Percentiles rank a stretch among this genome's conserved stretches.
phyloP scores from a whole-genome alignment of 2,888 invertebrate species.

The Drosophila subsilvestris region DNA sequence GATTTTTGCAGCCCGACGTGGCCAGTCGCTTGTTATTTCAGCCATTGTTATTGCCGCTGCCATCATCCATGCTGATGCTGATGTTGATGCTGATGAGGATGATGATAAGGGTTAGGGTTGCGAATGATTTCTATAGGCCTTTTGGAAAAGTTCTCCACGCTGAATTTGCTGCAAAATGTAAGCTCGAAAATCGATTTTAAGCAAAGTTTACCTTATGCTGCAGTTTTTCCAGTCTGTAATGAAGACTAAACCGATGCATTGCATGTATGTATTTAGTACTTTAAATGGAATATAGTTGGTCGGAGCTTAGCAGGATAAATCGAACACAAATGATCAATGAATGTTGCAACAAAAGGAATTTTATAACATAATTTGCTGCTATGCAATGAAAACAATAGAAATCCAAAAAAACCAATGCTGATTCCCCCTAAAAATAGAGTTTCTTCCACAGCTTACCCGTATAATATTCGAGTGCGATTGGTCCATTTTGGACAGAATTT shows the following conservation, averaged over 20 bases:
- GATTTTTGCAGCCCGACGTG: slow-evolving; percentile 60
- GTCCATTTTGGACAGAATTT: too few relatives aligned
- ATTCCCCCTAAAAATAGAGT: too few relatives aligned
- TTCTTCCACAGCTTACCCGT: too few relatives aligned
- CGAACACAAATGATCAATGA: slow-evolving; percentile 4
- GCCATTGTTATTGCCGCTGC: slow-evolving; percentile 35
- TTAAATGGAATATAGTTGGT: slow-evolving; percentile 12
- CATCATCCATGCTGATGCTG: not conserved
- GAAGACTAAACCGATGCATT: slow-evolving; percentile 1
- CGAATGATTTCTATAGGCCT: slow-evolving; percentile 11
- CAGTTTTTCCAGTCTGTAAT: not conserved
- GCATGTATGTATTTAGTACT: slow-evolving; percentile 13
- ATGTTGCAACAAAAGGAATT: not conserved
- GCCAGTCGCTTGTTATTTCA: slow-evolving; percentile 44
- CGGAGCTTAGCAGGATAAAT: not conserved
- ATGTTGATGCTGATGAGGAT: not conserved
- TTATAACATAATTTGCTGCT: not conserved
- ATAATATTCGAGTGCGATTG: too few relatives aligned
- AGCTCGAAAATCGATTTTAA: slow-evolving; percentile 28
- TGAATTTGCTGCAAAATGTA: slow-evolving; percentile 7
- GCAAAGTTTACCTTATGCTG: slow-evolving; percentile 1
- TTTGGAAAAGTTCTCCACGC: slow-evolving; percentile 11
- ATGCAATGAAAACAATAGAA: too few relatives aligned
- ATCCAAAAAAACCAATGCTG: too few relatives aligned
- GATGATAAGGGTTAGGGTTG: not conserved